Evolutionary conservation across 64 coral and sea anemone genomes (phyloP), one percentile per base, ranked within the genome.

Genomic region (Catalaphyllia jardinei): DNA sequence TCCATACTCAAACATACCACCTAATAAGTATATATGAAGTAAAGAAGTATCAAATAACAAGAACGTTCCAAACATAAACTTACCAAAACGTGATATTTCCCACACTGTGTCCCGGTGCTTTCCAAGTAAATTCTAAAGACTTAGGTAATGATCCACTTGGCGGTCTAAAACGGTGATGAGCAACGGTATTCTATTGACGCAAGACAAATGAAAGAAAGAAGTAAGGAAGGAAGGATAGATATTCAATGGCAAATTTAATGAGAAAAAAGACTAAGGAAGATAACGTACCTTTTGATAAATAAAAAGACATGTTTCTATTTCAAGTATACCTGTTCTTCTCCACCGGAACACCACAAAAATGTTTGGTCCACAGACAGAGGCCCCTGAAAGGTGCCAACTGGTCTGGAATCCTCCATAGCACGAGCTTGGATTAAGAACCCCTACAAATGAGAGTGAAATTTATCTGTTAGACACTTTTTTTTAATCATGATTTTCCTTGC

Each of bases 361-460:
- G 71, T 86, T 18, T 76, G 78, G 61, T 93, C 62, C 29, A n/a
- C 28, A 0, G 85, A 52, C 30, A 93, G 75, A 10, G 31, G 29
- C 29, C 85, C 91, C 29, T 57, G 38, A 29, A 93, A 93, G n/a
- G 27, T 52, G 20, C 91, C 91, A 55, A 87, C 91, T 0, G 91
- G 91, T 51, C 24, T 72, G 25, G 86, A 49, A 64, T 79, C 73
- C 2, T 76, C 50, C 1, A 12, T 63, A 60, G 77, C 77, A 31
- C 94, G 89, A 6, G 90, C 94, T 80, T 96, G 94, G 67, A 96
- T 69, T 20, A 96, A 86, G 30, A 96, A 93, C 20, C 94, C 94
- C 52, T 93, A 72, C 1, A 79, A 30, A 28, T 28, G 14, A 1
- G 29, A 29, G 30, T 17, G 10, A 3, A 19, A 39, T 18, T 4